Evolutionary conservation across 2,113 vertebrate species (phyloP), one percentile per base, ranked within the genome.

Genomic region (Mesocricetus auratus): DNA sequence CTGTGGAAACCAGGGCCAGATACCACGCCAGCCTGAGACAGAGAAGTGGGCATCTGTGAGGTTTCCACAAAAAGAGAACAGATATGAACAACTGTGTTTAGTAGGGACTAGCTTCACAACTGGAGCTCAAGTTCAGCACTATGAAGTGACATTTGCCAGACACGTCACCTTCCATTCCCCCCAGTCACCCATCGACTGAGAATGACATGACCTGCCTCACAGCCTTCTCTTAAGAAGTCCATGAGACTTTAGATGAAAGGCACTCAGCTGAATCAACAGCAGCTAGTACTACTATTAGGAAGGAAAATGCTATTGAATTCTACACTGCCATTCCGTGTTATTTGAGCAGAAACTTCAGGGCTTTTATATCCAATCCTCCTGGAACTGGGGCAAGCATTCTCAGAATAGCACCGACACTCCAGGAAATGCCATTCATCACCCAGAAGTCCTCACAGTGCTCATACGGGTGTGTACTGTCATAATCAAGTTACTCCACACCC

Each of bases 401-500:
- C 73, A 87, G 56, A 42, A 77, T 39, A 17, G 45, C 0, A 19
- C 74, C 50, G 83, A 2, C 5, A 3, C 75, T 71, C 88, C 29
- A 83, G 85, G 22, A 91, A 87, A 85, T 86, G 81, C 64, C 91
- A 13, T n/a, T 81, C 58, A 22, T 31, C 71, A n/a, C n/a, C 50
- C 56, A 24, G 11, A 31, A 39, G 50, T 31, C 88, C 33, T 45
- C 71, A 64, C 11, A 8, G 31, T 36, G n/a, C 26, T 39, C 50
- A 42, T 5, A 47, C 0, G n/a, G 7, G 29, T 16, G 2, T 0
- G 62, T 22, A 15, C 11, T 1, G 3, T 22, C 29, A 71, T 7
- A 82, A 50, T 0, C 7, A 42, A 88, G 60, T 24, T 21, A 58
- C 31, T 86, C 9, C 3, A 53, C 64, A 53, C 12, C 86, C 8